Percentiles rank a stretch among this genome's conserved stretches.
These are phyloP conservation scores for Pungitius pungitius DNA, from an alignment of 2,113 vertebrate genomes.

Conservation along the genomic window DNA sequence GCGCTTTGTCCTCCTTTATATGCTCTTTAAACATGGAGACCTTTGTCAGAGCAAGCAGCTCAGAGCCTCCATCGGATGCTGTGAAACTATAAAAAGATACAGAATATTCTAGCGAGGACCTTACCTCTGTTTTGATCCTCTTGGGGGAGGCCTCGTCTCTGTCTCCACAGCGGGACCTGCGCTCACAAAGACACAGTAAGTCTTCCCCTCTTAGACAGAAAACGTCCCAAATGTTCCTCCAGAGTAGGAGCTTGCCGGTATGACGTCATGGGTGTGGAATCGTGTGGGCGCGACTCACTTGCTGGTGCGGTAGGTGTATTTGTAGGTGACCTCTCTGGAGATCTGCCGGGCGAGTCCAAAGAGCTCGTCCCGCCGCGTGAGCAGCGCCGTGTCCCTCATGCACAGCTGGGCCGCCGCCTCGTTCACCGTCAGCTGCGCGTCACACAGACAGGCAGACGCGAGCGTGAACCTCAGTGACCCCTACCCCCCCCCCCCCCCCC, in stretches of 20 bases:
- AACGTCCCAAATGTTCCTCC: background rate
- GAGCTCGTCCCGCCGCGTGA: constrained; percentile 93
- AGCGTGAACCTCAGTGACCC: no score
- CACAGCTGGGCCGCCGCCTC: constrained; percentile 96
- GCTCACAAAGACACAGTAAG: constrained; percentile 13
- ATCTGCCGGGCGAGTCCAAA: constrained; percentile 93
- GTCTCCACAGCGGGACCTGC: constrained; percentile 92
- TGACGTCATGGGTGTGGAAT: no score
- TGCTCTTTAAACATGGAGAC: no score
- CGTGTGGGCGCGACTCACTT: constrained; percentile 80
- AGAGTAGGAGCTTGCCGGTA: no score
- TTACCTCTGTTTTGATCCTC: constrained; percentile 95
- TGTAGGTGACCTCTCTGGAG: constrained; percentile 97
- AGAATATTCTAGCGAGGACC: background rate
- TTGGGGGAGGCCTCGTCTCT: constrained; percentile 94
- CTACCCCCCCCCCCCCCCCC: no score
- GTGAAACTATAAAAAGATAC: no score
- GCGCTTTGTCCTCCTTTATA: constrained; percentile 40
- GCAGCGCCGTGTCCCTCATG: constrained; percentile 89
- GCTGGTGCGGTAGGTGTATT: constrained; percentile 94
- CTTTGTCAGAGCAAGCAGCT: no score
- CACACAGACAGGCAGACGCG: background rate
- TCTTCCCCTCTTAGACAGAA: background rate
- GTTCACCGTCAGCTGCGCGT: constrained; percentile 91
- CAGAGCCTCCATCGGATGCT: no score